A percentile compares a stretch with the other conserved stretches of the same genome.
phyloP scores from a whole-genome alignment of 2,113 vertebrate species.

The Pterocles orientalis region DNA sequence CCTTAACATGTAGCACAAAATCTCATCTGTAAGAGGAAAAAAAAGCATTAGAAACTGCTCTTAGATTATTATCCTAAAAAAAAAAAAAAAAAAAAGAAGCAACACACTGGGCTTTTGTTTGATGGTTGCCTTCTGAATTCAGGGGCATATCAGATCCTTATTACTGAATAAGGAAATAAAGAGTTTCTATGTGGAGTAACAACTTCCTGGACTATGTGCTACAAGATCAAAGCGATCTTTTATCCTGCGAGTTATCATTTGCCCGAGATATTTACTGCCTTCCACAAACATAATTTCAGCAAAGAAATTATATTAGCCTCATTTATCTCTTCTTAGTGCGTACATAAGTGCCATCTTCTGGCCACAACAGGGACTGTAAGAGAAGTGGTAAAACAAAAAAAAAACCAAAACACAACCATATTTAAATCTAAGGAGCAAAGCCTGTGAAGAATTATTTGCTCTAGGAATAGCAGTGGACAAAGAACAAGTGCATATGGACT shows the following conservation, averaged over 20 bases:
- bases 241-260: not conserved
- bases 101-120: not conserved
- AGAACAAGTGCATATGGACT: not conserved
- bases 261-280: not conserved
- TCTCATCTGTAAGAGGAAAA: not conserved
- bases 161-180: not conserved
- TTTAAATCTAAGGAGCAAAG: not conserved
- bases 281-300: not conserved
- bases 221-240: not conserved
- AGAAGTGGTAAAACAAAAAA: not conserved
- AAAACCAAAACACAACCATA: not conserved
- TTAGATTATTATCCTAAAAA: not conserved
- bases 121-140: not conserved
- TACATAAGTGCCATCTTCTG: constrained; percentile 59
- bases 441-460: not conserved
- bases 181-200: not conserved
- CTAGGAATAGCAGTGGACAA: not conserved
- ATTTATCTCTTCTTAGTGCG: not conserved
- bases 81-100: not conserved
- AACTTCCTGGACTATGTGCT: constrained; percentile 22
- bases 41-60: not conserved
- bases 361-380: not conserved
- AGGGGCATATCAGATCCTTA: not conserved
- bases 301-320: no score
- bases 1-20: not conserved